Percentiles rank a stretch among this genome's conserved stretches.
phyloP scores from a whole-genome alignment of 2,113 vertebrate species.

The Leptosomus discolor region DNA sequence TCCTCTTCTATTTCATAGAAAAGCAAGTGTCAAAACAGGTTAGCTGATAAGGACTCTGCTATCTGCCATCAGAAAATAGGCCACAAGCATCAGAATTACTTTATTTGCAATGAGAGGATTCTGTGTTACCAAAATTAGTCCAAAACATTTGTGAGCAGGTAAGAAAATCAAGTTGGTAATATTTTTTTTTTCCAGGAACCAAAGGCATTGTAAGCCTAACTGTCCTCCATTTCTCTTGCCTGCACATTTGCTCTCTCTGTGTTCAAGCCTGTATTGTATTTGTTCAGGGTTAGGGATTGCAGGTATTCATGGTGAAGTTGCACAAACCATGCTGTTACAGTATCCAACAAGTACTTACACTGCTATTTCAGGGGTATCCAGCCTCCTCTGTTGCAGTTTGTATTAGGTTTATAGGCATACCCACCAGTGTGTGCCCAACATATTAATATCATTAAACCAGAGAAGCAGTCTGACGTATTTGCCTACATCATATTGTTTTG shows the following conservation, averaged over 20 bases:
- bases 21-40: neutral
- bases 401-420: neutral
- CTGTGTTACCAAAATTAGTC: neutral
- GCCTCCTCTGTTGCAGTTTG: neutral
- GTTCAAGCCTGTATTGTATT: neutral
- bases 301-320: neutral
- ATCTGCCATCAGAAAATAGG: neutral
- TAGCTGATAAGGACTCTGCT: neutral
- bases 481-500: neutral
- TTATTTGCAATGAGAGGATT: neutral
- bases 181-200: neutral
- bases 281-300: neutral
- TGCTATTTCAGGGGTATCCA: neutral
- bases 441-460: neutral
- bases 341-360: neutral
- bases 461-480: neutral
- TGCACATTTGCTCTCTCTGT: neutral
- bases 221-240: neutral
- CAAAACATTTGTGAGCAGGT: neutral
- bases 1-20: neutral
- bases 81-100: neutral
- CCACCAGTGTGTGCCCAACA: neutral
- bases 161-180: neutral
- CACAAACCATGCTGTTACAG: neutral
- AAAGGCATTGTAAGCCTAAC: neutral